phyloP scores from a whole-genome alignment of 2,113 vertebrate genomes.

The Pedionomus torquatus region DNA sequence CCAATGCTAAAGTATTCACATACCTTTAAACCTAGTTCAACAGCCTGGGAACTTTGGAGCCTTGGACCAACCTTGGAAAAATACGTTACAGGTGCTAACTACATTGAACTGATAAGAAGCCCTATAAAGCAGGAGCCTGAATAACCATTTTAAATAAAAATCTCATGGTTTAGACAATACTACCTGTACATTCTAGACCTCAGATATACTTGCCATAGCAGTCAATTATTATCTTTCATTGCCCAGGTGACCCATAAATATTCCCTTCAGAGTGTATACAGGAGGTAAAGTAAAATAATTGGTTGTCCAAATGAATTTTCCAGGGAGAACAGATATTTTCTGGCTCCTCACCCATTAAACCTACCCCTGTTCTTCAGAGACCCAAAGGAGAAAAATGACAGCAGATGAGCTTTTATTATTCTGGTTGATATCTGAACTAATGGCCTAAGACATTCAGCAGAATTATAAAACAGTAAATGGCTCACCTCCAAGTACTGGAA shows the following conservation, averaged over 20 bases:
- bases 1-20: not conserved
- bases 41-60: not conserved
- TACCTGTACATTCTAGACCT: not conserved
- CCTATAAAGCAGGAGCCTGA: not conserved
- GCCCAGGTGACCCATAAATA: not conserved
- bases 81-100: not conserved
- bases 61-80: not conserved
- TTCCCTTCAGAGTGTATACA: not conserved
- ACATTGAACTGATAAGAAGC: not conserved
- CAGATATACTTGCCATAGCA: not conserved
- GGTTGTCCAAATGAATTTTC: not conserved
- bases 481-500: slow-evolving; percentile 7
- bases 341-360: not conserved
- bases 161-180: not conserved
- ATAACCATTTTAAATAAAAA: not conserved
- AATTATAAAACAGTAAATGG: not conserved
- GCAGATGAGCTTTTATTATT: slow-evolving; percentile 1
- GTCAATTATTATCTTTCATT: not conserved
- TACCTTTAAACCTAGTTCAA: not conserved
- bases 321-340: not conserved
- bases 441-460: slow-evolving; percentile 8
- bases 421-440: slow-evolving; percentile 33
- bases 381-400: not conserved
- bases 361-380: not conserved
- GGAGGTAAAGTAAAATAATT: not conserved